Base-by-base conservation (phyloP, 2,888 invertebrate species). In the Limnephilus marmoratus region DNA sequence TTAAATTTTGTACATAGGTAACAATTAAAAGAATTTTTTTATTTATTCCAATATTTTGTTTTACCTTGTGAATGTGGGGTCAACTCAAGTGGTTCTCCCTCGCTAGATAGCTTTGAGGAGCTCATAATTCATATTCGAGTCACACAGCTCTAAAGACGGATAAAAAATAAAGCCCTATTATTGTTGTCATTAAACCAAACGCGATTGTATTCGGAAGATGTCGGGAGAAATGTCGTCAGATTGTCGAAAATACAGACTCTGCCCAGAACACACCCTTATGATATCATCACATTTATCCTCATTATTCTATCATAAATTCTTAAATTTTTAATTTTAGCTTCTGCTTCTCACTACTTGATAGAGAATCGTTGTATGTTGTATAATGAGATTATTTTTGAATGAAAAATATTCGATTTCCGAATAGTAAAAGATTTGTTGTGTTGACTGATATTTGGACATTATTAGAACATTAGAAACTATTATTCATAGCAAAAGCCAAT, bases 101-200 rank as follows among this genome's bases (percentile, higher is more conserved):
- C 82, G 31, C 13, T 82, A 82, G 81, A 81, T 82, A 49, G 45
- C 34, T 49, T 41, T 24, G 15, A 82, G 68, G 31, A 34, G 49
- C 31, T 81, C 88, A 82, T 81, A 15, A 87, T 91, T 91, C 87
- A 91, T 91, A 91, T 91, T 87, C 91, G 80, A 87, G 91, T 85
- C 91, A 91, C 91, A 88, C 41, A 88, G 87, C 88, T 91, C 81
- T 88, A 82, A 68, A 91, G 91, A 45, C 13, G 88, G 81, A 91
- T 88, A 88, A 91, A 81, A 91, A 91, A 91, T 87, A 88, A 91
- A 91, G 24, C 91, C 15, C 41, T 18, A 80, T 91, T 91, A 91
- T 86, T 91, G 34, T 91, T 91, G 91, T 68, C 86, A 85, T 91
- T 86, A 85, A 91, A 91, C n/a, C 91, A 37, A 29, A 31, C 7